Base-by-base conservation (phyloP, 1,140 invertebrate genomes). In the Ceratina calcarata region DNA sequence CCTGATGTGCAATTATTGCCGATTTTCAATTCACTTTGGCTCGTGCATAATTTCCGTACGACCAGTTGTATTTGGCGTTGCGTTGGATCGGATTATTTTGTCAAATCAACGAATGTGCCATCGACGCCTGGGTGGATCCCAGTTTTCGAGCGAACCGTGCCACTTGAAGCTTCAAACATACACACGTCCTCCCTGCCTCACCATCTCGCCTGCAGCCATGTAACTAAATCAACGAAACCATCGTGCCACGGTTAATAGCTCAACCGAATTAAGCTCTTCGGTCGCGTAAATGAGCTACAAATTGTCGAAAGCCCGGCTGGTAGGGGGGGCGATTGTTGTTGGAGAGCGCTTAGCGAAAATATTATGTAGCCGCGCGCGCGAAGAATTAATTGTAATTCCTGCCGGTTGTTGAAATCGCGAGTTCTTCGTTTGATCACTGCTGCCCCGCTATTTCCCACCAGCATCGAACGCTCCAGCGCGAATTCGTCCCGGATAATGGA, bases 141-240 rank as follows among this genome's bases (percentile, higher is more conserved):
- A 45, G 58, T 71, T 78, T 71, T 71, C 32, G 60, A 37, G 60
- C 20, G 3, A 45, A 18, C 27, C 37, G 15, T n/a, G 16, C 15
- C 67, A 53, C 20, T 51, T 65, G 69, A 69, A 70, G 37, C 67
- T 53, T 13, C 45, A 58, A 61, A 61, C 37, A 27, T 45, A 45
- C 37, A 45, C 37, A 6, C 37, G 37, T 7, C 37, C 37, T 10
- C 10, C 37, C 10, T 8, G 6, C 37, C 18, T 61, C 37, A n/a
- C 15, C 24, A 15, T 62, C 45, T 45, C 18, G 18, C 51, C 27
- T 22, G 49, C 49, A 57, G 32, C 27, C 12, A 58, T 51, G 22
- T 67, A 80, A 74, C 70, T 80, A 67, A 65, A 77, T 81, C 58
- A 70, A 80, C 64, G 72, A 76, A 69, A 61, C 20, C 64, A 67